phyloP scores from a whole-genome alignment of 2,888 invertebrate genomes.

The Drosophila paucipuncta region DNA sequence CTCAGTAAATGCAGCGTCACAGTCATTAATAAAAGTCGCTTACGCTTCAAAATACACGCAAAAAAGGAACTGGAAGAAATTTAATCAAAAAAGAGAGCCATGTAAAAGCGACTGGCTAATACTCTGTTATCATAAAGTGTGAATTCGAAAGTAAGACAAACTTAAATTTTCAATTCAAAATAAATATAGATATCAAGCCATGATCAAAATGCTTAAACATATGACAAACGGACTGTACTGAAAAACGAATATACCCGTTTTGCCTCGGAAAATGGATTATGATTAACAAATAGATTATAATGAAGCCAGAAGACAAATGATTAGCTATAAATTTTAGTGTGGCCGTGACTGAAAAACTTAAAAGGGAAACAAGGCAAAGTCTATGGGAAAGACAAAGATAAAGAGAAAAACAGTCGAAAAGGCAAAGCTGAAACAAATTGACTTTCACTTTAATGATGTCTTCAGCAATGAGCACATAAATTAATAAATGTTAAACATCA shows the following conservation, averaged over 20 bases:
- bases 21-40: constrained; percentile 65
- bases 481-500: constrained; percentile 59
- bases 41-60: constrained; percentile 37
- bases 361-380: constrained; percentile 21
- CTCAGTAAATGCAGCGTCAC: constrained; percentile 21
- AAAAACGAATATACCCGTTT: not conserved
- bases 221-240: not conserved
- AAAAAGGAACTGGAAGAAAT: constrained; percentile 14
- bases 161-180: not conserved
- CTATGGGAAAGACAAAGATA: constrained; percentile 27
- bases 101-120: not conserved
- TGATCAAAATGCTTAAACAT: not conserved
- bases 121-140: not conserved
- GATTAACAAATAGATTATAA: constrained; percentile 4
- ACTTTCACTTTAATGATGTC: constrained; percentile 76
- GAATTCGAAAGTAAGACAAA: not conserved
- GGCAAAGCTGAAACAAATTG: constrained; percentile 56
- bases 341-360: constrained; percentile 27
- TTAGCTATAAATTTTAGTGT: constrained; percentile 55
- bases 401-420: constrained; percentile 11
- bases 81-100: constrained; percentile 6
- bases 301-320: constrained; percentile 61
- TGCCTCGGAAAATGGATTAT: not conserved
- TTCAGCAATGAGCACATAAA: constrained; percentile 68
- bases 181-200: not conserved